Percentiles rank a stretch among this genome's conserved stretches.
Conservation (phyloP, 2,113 vertebrate species). For the Heteronetta atricapilla region DNA sequence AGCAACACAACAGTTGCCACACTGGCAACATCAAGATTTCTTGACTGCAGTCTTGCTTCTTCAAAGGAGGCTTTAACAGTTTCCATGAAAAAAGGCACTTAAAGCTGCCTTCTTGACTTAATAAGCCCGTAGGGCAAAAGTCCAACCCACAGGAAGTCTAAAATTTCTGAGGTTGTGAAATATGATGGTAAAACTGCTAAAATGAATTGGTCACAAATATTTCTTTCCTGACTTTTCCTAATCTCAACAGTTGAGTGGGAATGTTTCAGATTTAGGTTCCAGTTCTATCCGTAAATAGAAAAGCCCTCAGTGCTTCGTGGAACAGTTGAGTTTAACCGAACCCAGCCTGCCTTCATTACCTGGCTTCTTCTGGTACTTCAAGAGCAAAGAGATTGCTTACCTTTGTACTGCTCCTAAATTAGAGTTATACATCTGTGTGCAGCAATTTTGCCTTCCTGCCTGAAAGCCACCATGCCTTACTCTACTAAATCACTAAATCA, state of each 20-base stretch:
- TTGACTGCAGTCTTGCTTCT: not conserved
- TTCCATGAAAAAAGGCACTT: constrained; percentile 43
- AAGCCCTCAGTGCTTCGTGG: not conserved
- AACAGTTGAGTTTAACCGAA: not conserved
- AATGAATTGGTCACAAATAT: constrained; percentile 59
- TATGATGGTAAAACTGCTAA: constrained; percentile 58
- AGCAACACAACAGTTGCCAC: not conserved
- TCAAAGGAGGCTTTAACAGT: constrained; percentile 12
- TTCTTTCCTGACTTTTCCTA: constrained; percentile 46
- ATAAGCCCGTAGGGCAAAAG: constrained; percentile 41
- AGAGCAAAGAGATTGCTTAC: not conserved
- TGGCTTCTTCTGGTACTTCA: not conserved
- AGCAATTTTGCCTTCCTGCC: constrained; percentile 37
- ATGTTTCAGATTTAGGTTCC: constrained; percentile 29
- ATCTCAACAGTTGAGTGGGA: constrained; percentile 21
- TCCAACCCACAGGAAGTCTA: constrained; percentile 70
- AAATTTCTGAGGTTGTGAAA: constrained; percentile 66
- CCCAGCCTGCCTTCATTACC: not conserved
- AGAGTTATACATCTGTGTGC: not conserved
- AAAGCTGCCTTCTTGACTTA: constrained; percentile 51
- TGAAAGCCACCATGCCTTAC: constrained; percentile 28
- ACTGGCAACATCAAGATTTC: not conserved
- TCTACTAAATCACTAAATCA: constrained; percentile 63
- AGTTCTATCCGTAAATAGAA: constrained; percentile 7
- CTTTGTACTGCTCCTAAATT: constrained; percentile 19